Conservation (phyloP, 1,140 invertebrate genomes). For the Gerris buenoi region DNA sequence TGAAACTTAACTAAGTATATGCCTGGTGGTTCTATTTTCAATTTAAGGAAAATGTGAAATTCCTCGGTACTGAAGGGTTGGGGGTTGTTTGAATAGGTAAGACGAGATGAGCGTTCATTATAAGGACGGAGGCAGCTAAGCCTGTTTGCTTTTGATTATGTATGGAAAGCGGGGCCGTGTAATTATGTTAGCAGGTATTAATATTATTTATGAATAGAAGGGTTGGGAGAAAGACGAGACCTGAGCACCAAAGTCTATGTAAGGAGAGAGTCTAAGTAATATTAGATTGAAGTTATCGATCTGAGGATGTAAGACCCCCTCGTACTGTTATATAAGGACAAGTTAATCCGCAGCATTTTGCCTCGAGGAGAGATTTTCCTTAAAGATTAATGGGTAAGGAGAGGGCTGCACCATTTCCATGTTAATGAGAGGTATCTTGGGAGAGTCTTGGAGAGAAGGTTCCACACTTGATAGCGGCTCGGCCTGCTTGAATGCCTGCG, state of each 20-base stretch:
- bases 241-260: too few species aligned
- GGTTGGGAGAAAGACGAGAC: too few species aligned
- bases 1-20: too few species aligned
- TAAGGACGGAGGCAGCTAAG: too few species aligned
- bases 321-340: not conserved
- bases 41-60: not conserved
- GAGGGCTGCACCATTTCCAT: not conserved
- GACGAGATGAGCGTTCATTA: not conserved
- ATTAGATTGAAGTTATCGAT: not conserved
- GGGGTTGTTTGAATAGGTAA: not conserved
- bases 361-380: not conserved
- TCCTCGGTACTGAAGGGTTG: not conserved
- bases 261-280: not conserved
- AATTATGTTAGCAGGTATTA: not conserved
- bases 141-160: too few species aligned
- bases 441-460: too few species aligned
- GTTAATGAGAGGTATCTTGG: constrained; percentile 3
- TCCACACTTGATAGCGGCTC: not conserved
- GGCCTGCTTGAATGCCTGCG: too few species aligned
- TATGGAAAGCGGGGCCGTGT: not conserved
- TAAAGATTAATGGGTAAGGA: constrained; percentile 1
- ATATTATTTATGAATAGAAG: not conserved
- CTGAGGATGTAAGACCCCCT: not conserved
- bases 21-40: too few species aligned
- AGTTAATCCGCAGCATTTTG: not conserved